phyloP scores from a whole-genome alignment of 2,797 vertebrate genomes.

The Thamnophis elegans region DNA sequence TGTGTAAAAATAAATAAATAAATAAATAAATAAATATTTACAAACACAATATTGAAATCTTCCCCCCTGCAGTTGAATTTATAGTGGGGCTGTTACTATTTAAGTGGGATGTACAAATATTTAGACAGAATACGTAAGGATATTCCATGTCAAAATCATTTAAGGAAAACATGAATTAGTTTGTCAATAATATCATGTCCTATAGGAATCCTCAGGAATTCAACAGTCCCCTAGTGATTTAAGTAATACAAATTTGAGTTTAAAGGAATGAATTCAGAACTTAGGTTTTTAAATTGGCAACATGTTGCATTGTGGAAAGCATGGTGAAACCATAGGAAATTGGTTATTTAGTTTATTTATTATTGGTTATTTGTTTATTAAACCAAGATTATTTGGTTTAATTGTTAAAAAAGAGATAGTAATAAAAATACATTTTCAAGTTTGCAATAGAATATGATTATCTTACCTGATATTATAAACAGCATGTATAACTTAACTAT shows the following conservation, averaged over 20 bases:
- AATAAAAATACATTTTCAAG: neutral
- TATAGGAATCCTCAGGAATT: neutral
- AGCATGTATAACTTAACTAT: neutral
- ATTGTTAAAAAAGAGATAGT: neutral
- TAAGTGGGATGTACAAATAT: neutral
- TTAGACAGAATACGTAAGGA: neutral
- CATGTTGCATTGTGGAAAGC: too few relatives aligned
- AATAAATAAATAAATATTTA: too few relatives aligned
- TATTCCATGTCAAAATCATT: neutral
- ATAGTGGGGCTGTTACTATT: neutral
- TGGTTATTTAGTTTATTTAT: neutral
- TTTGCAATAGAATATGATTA: neutral
- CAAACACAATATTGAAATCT: neutral
- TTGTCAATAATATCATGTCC: neutral
- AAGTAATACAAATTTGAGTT: neutral
- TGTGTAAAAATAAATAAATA: too few relatives aligned
- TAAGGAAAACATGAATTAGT: neutral
- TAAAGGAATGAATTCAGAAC: neutral
- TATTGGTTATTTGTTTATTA: too few relatives aligned
- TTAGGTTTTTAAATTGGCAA: neutral
- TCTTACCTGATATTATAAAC: neutral
- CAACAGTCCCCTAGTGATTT: neutral
- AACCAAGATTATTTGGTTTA: neutral
- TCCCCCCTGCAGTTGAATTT: neutral
- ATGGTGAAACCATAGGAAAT: neutral